Evolutionary conservation across 2,797 vertebrate genomes (phyloP).

Genomic region (Molothrus aeneus): DNA sequence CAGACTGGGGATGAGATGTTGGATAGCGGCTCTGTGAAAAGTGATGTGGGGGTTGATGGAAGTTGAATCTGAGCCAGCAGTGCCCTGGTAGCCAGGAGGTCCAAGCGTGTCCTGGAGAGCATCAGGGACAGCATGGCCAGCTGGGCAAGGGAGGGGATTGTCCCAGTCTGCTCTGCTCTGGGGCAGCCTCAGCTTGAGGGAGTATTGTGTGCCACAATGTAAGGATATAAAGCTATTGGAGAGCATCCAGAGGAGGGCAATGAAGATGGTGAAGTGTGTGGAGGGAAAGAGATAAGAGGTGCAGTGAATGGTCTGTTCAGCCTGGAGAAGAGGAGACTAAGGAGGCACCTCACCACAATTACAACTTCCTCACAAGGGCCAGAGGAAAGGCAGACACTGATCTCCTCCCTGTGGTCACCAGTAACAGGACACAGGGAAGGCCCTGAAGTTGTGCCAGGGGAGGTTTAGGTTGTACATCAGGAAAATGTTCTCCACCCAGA

Average conservation of each 20-base stretch:
- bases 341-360: neutral
- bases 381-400: neutral
- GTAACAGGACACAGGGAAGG: too few relatives aligned
- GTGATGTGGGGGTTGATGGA: rapidly evolving
- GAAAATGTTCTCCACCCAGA: neutral
- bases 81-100: neutral
- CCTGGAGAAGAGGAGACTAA: neutral
- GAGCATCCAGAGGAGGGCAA: too few relatives aligned
- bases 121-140: rapidly evolving
- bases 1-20: neutral
- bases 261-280: neutral
- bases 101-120: rapidly evolving
- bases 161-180: rapidly evolving
- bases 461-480: neutral
- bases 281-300: neutral
- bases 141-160: rapidly evolving
- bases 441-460: neutral
- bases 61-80: rapidly evolving
- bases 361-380: neutral
- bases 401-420: neutral
- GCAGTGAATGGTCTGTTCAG: neutral
- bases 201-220: neutral
- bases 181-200: rapidly evolving
- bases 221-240: neutral
- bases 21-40: rapidly evolving